phyloP scores from a whole-genome alignment of 2,113 vertebrate species.

The Rhinopomastus cyanomelas region DNA sequence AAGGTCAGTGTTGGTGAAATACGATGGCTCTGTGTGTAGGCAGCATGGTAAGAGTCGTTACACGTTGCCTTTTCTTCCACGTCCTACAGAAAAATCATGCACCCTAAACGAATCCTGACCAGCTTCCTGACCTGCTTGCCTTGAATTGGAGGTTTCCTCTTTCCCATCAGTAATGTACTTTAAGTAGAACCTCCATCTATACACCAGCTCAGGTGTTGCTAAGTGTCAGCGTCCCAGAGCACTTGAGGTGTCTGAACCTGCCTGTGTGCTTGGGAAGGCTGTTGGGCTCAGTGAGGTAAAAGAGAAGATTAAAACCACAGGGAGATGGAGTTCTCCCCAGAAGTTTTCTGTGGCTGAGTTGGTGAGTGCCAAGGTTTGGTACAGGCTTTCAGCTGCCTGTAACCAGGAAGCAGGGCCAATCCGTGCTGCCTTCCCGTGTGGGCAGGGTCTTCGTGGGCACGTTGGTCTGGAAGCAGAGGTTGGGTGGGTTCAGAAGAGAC shows the following conservation, averaged over 20 bases:
- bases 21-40: background rate
- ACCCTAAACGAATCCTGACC: background rate
- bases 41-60: background rate
- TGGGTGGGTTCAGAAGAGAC: background rate
- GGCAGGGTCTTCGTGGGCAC: background rate
- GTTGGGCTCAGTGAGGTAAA: background rate
- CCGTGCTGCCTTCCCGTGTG: too few relatives aligned
- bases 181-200: background rate
- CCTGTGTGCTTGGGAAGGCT: background rate
- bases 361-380: too few relatives aligned
- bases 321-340: background rate
- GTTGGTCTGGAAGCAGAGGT: background rate
- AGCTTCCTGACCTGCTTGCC: background rate
- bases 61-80: accelerated
- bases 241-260: background rate
- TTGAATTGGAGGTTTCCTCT: background rate
- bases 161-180: background rate
- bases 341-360: background rate
- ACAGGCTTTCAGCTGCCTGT: background rate
- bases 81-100: background rate
- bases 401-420: background rate
- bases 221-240: too few relatives aligned
- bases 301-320: background rate
- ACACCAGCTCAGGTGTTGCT: accelerated
- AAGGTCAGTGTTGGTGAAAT: background rate